Percentiles rank a stretch among this genome's conserved stretches.
Conservation (phyloP, 2,888 invertebrate species). For the Cataglyphis cursor region DNA sequence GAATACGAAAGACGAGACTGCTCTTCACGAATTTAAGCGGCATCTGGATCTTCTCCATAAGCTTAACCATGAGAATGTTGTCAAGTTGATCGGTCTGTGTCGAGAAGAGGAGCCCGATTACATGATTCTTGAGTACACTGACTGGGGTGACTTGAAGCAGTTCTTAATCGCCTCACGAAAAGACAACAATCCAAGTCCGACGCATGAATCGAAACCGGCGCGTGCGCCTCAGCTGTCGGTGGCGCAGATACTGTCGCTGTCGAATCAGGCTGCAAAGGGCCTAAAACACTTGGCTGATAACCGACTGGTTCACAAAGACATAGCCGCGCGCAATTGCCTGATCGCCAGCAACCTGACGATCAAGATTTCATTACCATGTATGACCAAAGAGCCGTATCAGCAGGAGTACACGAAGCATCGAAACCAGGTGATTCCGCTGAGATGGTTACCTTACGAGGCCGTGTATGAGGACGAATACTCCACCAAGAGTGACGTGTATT, state of each 20-base stretch:
- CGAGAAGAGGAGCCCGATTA: slow-evolving; percentile 95
- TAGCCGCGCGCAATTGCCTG: slow-evolving; percentile 96
- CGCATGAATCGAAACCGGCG: slow-evolving; percentile 81
- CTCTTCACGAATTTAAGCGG: slow-evolving; percentile 94
- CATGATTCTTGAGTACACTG: slow-evolving; percentile 96
- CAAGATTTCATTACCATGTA: slow-evolving; percentile 94
- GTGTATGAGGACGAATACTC: slow-evolving; percentile 96
- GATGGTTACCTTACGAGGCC: slow-evolving; percentile 97
- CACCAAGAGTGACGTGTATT: slow-evolving; percentile 97
- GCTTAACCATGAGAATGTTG: slow-evolving; percentile 94
- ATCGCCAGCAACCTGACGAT: slow-evolving; percentile 93
- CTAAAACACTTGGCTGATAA: slow-evolving; percentile 93
- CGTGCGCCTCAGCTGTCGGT: slow-evolving; percentile 90
- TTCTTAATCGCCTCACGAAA: slow-evolving; percentile 90
- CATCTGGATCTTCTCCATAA: slow-evolving; percentile 95
- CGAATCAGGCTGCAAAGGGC: slow-evolving; percentile 93
- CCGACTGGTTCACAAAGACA: slow-evolving; percentile 95
- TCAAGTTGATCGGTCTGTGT: slow-evolving; percentile 93
- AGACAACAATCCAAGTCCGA: slow-evolving; percentile 76
- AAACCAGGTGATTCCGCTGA: slow-evolving; percentile 94
- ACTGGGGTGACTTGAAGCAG: slow-evolving; percentile 98
- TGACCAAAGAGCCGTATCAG: slow-evolving; percentile 94
- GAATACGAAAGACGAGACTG: slow-evolving; percentile 92
- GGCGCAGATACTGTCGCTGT: slow-evolving; percentile 90
- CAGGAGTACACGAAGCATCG: slow-evolving; percentile 96